Base-by-base conservation (phyloP, 2,797 vertebrate species). In the Chanos chanos region DNA sequence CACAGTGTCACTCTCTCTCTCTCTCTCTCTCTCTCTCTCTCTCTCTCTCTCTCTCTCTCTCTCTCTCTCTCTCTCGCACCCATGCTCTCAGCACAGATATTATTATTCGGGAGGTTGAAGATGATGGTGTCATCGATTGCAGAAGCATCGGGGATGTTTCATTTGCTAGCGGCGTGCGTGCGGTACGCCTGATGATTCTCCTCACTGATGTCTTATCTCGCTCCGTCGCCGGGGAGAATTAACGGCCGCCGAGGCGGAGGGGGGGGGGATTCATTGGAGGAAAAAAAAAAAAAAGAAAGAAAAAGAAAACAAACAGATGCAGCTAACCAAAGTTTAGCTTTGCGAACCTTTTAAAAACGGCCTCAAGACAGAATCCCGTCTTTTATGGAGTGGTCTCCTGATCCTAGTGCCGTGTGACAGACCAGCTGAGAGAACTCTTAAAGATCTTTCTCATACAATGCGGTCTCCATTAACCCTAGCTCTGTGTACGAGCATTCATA, bases 41-140 rank as follows among this genome's bases (percentile, higher is more conserved):
- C 16, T 40, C 37, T 40, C 13, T 6, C 37, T 8, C 37, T 40
- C 15, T 40, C 12, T 40, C 13, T 40, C 7, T 40, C 15, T 16
- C 7, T 40, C 37, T 40, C 37, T 40, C 15, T 16, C 52, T 64
- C 49, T 53, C 57, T 65, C 65, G 39, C 54, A 65, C 47, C 61
- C 68, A 68, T 41, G 58, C 34, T 2, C 45, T 57, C 13, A 4
- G 5, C 15, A 21, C 66, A 71, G 64, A 67, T 71, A 68, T 65
- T 54, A 72, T 75, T 69, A 69, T 69, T 62, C 63, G 30, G 58
- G n/a, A n/a, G 70, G 71, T 63, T 55, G 49, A 58, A 73, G 71
- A 66, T 72, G 70, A 72, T 70, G 63, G 66, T 70, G 63, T 58
- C 66, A 73, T 63, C 58, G 71, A 73, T 73, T 66, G 71, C 70